A percentile compares a stretch with the other conserved stretches of the same genome.
These are phyloP conservation scores for Trichosurus vulpecula DNA, from an alignment of 2,797 vertebrate genomes.

Conservation along the genomic window DNA sequence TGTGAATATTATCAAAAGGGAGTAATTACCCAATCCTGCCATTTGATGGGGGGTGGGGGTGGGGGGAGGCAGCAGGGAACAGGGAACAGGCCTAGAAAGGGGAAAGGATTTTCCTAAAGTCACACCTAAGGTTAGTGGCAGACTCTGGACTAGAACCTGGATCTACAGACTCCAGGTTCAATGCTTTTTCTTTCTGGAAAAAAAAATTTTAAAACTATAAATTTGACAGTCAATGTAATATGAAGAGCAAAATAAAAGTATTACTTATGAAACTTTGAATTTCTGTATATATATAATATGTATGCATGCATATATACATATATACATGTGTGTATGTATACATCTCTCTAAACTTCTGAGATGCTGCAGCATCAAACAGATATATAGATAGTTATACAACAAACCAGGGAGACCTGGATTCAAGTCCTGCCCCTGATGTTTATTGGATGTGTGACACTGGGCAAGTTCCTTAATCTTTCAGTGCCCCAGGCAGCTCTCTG, in stretches of 20 bases:
- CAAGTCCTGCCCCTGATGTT: neutral
- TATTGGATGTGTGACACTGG: neutral
- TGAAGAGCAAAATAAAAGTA: neutral
- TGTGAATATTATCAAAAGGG: neutral
- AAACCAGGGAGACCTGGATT: neutral
- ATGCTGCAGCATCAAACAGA: neutral
- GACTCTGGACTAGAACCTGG: neutral
- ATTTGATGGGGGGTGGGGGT: neutral
- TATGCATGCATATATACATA: too few relatives aligned
- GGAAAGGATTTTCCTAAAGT: neutral
- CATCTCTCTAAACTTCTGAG: neutral
- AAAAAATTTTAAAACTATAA: neutral
- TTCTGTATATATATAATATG: neutral
- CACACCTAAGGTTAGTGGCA: neutral
- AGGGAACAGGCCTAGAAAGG: neutral
- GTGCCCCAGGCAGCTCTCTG: neutral
- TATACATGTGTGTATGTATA: neutral
- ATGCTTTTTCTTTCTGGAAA: neutral
- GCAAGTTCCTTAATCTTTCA: neutral
- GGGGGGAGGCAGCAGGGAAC: too few relatives aligned
- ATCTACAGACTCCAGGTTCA: neutral
- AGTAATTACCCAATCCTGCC: neutral
- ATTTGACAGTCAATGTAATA: neutral
- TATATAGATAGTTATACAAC: neutral
- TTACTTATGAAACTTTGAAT: neutral